Evolutionary conservation across 2,888 invertebrate genomes (phyloP), one percentile per base, ranked within the genome.

Genomic region (Bhutanitis thaidina): DNA sequence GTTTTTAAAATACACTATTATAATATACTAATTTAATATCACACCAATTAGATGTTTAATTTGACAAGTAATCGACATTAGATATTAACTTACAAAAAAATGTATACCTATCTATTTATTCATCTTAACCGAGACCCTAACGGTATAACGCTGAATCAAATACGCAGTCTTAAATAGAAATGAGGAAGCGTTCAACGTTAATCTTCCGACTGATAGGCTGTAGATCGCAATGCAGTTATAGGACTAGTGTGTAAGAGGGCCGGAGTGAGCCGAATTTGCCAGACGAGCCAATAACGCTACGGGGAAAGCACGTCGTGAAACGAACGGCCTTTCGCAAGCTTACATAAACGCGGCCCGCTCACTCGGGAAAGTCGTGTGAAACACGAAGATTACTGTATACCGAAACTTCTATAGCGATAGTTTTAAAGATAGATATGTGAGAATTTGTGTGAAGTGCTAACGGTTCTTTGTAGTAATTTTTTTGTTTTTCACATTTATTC

Each of bases 181-280:
- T 29, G 37, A 20, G 46, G 41, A 37, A 46, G 46, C 41, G 37
- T 43, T 32, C 41, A 43, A 29, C 40, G 35, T 45, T 51, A 43
- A 49, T 49, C 49, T 49, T 29, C 45, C 30, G 29, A 43, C 25
- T 49, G 46, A 30, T 47, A 52, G 46, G 52, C 43, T 47, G 41
- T 46, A 52, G 70, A 77, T 69, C 87, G 87, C 87, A 87, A 77
- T 88, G 87, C 87, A 87, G 87, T 80, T 80, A 79, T 64, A 63
- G 65, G 65, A 64, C 63, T 65, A 71, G 32, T 29, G 64, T 68
- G 65, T 64, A 66, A 67, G 67, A 65, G 67, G 71, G 67, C 64
- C 66, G 71, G 66, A 64, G 66, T 69, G 65, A 58, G 67, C 65
- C 64, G 57, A 64, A 60, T 65, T 59, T 63, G 77, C 62, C 87